Conservation (phyloP, 2,797 vertebrate species). For the Aeoliscus strigatus region DNA sequence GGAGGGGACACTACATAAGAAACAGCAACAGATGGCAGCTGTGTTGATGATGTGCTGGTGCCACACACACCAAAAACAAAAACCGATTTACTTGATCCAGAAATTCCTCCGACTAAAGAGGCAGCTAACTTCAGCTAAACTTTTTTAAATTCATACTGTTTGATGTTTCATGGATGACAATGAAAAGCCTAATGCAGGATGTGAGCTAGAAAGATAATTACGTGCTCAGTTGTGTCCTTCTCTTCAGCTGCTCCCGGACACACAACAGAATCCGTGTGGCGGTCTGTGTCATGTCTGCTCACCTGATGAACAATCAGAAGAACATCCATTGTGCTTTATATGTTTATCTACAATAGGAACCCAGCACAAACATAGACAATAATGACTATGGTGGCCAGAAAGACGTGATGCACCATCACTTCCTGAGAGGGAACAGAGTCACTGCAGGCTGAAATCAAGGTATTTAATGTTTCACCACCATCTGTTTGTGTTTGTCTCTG, state of each 20-base stretch:
- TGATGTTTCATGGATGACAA: constrained; percentile 18
- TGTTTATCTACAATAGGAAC: neutral
- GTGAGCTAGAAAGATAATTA: constrained; percentile 61
- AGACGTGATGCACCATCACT: constrained; percentile 32
- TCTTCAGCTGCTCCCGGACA: constrained; percentile 24
- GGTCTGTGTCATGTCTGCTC: constrained; percentile 31
- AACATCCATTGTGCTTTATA: neutral
- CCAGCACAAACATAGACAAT: constrained; percentile 17
- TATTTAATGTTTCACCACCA: neutral
- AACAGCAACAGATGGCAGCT: constrained; percentile 14
- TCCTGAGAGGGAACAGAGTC: constrained; percentile 43
- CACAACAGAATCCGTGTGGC: constrained; percentile 5
- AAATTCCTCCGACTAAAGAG: too few species aligned
- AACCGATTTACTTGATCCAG: neutral
- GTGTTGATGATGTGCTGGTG: constrained; percentile 11
- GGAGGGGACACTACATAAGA: constrained; percentile 3
- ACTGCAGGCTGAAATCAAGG: neutral
- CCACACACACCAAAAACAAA: neutral
- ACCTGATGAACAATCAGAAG: constrained; percentile 44
- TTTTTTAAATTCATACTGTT: too few species aligned
- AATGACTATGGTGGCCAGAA: constrained; percentile 25
- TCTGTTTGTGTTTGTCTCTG: neutral
- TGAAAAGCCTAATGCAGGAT: constrained; percentile 37
- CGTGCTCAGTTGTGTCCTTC: constrained; percentile 49
- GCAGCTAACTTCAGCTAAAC: too few species aligned